Base-by-base conservation (phyloP, 2,888 invertebrate species). In the Drosophila subquinaria region DNA sequence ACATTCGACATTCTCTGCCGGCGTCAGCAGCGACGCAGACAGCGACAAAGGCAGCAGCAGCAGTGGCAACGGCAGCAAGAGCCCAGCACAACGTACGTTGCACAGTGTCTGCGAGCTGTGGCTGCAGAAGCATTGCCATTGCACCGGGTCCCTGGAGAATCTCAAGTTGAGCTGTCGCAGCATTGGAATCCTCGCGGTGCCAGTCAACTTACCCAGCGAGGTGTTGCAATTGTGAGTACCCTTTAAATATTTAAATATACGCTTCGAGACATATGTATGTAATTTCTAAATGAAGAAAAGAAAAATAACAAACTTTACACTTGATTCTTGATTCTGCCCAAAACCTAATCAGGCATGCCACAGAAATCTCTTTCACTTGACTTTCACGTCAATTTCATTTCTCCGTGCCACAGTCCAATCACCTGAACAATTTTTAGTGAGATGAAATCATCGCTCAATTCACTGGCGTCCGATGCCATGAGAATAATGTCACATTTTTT, bases 151-250 rank as follows among this genome's bases (percentile, higher is more conserved):
- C 15, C 69, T 91, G 65, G 86, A 89, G 43, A 90, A 90, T 60
- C 78, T 93, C 38, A 90, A 91, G 57, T 79, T 93, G 64, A 91
- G 88, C 60, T 93, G 93, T 60, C 91, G 92, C 56, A 89, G 90
- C 64, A 87, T 92, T 52, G 92, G 92, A 15, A 86, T 93, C 30
- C 77, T 91, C 36, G 91, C 91, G 1, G 90, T 93, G 68, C 93
- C 93, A 15, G 83, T 90, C 63, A 92, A 93, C 74, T 72, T 92
- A 72, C 93, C 93, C 71, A 79, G 70, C 74, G 91, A 91, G 69
- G 89, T 92, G 65, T 71, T 90, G 30, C 79, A 90, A 63, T 79
- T 93, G 93, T 93, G 74, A 93, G 93, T 93, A 91, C 47, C 56
- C 27, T 5, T 53, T 60, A 27, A 38, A 27, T 43, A 43, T 30